These are phyloP conservation scores for Hippocampus kuda DNA, from an alignment of 2,797 vertebrate species.

Conservation along the genomic window DNA sequence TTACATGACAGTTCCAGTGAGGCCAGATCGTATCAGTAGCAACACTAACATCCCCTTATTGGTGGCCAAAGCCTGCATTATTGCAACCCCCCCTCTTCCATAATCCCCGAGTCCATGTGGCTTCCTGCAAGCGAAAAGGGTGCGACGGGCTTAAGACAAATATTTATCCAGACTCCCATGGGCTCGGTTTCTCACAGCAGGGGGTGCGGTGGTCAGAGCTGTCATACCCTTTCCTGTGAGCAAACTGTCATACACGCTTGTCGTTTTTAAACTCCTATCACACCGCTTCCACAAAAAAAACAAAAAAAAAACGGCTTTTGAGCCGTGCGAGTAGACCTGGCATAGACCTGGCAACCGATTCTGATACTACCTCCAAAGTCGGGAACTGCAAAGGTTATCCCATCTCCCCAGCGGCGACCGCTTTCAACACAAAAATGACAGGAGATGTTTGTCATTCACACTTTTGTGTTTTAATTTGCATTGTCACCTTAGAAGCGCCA, in stretches of 20 bases:
- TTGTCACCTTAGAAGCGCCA: too few species aligned
- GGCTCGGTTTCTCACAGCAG: conserved; percentile 49
- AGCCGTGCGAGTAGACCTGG: not conserved
- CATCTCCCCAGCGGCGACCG: not conserved
- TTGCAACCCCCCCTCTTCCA: conserved; percentile 16
- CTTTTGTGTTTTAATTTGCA: too few species aligned
- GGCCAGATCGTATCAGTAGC: conserved; percentile 28
- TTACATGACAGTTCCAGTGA: conserved; percentile 34
- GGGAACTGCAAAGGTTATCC: not conserved
- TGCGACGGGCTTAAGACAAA: conserved; percentile 47
- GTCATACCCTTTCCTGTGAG: conserved; percentile 6
- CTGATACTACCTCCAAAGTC: not conserved
- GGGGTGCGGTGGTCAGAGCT: conserved; percentile 4
- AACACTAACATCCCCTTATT: not conserved
- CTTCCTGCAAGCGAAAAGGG: conserved; percentile 41
- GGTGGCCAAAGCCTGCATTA: conserved; percentile 26
- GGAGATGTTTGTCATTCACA: too few species aligned
- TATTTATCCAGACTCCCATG: conserved; percentile 56
- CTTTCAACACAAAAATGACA: not conserved
- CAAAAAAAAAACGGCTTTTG: not conserved
- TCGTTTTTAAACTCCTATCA: not conserved
- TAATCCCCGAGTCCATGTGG: conserved; percentile 31
- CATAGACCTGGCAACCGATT: not conserved
- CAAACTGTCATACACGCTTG: conserved; percentile 5
- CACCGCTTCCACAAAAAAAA: not conserved